phyloP scores from a whole-genome alignment of 1,140 invertebrate species.

The Drosophila pallidifrons region DNA sequence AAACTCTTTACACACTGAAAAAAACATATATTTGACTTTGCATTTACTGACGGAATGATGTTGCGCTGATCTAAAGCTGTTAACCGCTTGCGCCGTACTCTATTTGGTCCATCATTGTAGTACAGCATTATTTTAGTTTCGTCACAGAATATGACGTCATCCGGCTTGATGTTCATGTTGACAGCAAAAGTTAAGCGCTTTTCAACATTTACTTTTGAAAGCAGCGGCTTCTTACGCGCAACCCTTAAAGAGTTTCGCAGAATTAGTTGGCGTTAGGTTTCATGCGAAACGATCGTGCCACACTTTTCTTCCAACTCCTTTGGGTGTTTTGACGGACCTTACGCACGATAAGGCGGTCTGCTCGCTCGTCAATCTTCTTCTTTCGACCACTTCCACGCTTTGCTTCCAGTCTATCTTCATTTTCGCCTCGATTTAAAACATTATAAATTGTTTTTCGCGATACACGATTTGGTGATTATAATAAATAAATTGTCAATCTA shows the following conservation, averaged over 20 bases:
- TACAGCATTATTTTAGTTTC: neutral
- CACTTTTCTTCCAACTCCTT: neutral
- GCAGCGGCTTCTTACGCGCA: neutral
- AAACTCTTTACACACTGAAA: no score
- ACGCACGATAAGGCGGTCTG: no score
- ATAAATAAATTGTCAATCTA: no score
- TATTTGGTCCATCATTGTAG: neutral
- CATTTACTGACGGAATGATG: neutral
- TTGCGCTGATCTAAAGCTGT: neutral
- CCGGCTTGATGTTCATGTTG: neutral
- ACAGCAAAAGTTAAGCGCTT: no score
- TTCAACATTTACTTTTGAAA: no score
- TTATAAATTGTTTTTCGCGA: no score
- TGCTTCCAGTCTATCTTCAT: no score
- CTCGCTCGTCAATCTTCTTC: no score
- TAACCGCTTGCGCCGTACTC: neutral
- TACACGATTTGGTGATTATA: no score
- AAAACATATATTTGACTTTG: neutral
- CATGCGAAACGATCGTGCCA: neutral
- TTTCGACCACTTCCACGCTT: no score
- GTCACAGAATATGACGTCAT: conserved; percentile 1
- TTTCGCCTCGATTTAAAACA: no score
- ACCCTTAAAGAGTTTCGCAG: neutral
- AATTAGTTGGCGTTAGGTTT: neutral
- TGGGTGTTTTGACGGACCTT: neutral